Evolutionary conservation across 2,113 vertebrate genomes (phyloP), one percentile per base, ranked within the genome.

Genomic region (Muscicapa adusta): DNA sequence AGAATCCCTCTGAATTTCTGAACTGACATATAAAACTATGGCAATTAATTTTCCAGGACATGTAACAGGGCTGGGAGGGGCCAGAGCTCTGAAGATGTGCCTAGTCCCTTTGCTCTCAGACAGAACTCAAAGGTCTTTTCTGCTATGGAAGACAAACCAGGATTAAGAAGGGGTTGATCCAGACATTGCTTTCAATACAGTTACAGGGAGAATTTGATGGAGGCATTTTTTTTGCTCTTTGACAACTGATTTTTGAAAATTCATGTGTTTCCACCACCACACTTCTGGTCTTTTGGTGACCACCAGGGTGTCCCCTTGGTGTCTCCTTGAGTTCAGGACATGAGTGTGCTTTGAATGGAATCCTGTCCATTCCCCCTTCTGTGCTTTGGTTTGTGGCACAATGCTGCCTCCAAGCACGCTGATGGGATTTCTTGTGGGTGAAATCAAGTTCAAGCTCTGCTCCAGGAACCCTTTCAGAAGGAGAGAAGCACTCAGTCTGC

Each of bases 331-430:
- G 58, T 13, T 76, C 31, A 76, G 73, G 45, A 68, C 40, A 31
- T 0, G 0, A 83, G 28, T 0, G 0, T 1, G 3, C 54, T 80
- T 84, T 70, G 40, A 65, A 57, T 6, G 2, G 31, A 84, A 84
- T 38, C 23, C 42, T 71, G 12, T 22, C 66, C 4, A 1, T 50
- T 29, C 14, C 31, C 24, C 38, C 17, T 75, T 66, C 23, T 33
- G 61, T 36, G 51, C 70, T 85, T 42, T n/a, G 19, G 45, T 80
- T 53, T 86, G 54, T 22, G 61, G 67, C 54, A 73, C 62, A 48
- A 17, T 2, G 2, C 54, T 72, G 83, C 14, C 48, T 83, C 36
- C 6, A 1, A 76, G 47, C 3, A 2, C 4, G 6, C 34, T 57
- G 84, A 65, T 16, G 33, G 58, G 72, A 91, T 87, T 74, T 73